A percentile compares a stretch with the other conserved stretches of the same genome.
phyloP scores from a whole-genome alignment of 2,113 vertebrate species.

The Pollachius pollachius region DNA sequence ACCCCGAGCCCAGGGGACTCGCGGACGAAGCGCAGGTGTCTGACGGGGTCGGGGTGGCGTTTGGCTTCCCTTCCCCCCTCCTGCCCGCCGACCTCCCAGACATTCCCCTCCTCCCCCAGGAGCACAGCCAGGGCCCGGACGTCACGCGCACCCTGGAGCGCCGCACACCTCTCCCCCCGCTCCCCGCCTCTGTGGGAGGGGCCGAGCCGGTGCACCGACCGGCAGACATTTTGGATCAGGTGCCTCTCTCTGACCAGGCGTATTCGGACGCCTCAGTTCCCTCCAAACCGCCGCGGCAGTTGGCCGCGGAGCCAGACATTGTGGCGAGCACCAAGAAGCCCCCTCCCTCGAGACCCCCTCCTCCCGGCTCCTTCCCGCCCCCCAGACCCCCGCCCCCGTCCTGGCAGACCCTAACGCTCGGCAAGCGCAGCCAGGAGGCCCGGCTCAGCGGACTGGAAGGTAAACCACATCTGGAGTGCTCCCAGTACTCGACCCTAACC shows the following conservation, averaged over 20 bases:
- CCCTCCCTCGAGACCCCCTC: slow-evolving; percentile 86
- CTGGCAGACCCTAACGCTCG: slow-evolving; percentile 80
- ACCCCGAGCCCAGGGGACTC: slow-evolving; percentile 28
- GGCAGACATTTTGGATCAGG: slow-evolving; percentile 75
- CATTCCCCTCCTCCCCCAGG: slow-evolving; percentile 27
- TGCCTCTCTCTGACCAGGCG: slow-evolving; percentile 54
- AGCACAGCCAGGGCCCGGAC: slow-evolving; percentile 65
- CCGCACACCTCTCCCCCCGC: slow-evolving; percentile 22
- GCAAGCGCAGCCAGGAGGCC: slow-evolving; percentile 88
- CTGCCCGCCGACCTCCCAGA: slow-evolving; percentile 18
- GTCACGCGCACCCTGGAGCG: slow-evolving; percentile 69
- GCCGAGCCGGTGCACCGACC: slow-evolving; percentile 59
- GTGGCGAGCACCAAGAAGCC: slow-evolving; percentile 97
- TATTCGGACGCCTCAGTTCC: slow-evolving; percentile 77
- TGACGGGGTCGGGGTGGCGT: slow-evolving; percentile 31
- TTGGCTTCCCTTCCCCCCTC: slow-evolving; percentile 21
- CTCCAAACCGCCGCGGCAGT: slow-evolving; percentile 86
- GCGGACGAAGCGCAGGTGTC: slow-evolving; percentile 36
- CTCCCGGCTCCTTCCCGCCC: slow-evolving; percentile 82
- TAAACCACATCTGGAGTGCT: slow-evolving; percentile 36
- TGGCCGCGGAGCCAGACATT: slow-evolving; percentile 91
- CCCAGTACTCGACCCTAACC: background rate
- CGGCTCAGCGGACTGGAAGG: slow-evolving; percentile 84
- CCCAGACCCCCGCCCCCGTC: slow-evolving; percentile 90
- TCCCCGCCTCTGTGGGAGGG: background rate